Evolutionary conservation across 2,888 invertebrate species (phyloP), one percentile per base, ranked within the genome.

Genomic region (Amblyjoppa proteus): DNA sequence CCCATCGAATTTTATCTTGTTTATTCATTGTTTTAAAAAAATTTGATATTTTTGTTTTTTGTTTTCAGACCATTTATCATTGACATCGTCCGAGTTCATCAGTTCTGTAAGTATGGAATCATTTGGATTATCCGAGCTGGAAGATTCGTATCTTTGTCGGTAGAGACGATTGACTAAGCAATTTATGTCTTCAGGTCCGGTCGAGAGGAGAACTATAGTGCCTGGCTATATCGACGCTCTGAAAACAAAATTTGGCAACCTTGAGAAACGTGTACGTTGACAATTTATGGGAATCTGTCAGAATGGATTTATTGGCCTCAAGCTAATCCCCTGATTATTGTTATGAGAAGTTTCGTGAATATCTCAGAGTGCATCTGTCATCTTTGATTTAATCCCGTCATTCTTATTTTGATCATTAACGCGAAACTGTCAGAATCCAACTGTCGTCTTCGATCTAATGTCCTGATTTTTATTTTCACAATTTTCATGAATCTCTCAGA

Each of bases 151-250:
- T 58, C 2, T 25, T 9, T 56, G 7, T 20, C 2, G 16, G 25
- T 25, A 1, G 56, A 56, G 11, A 56, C 6, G 6, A 56, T 25
- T 11, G 9, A 58, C 3, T 58, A 25, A 25, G 9, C 28, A 1
- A 28, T 11, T 3, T 80, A 91, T 31, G 53, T 64, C n/a, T 61
- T 58, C 64, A 92, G 93, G 92, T 89, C 90, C 91, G 75, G 90
- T 90, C 45, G 90, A 92, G 87, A 89, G 89, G 84, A 88, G 92
- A 85, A 90, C 85, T 41, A 85, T 95, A 66, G 94, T 94, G 89
- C 94, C 94, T 87, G 94, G 94, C 3, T 95, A 95, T 86, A 92
- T 95, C 38, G 94, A 95, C 88, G 94, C 95, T 41, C 93, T 95
- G n/a, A 92, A 93, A 86, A 93, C 94, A 73, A 95, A 95, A 89